These are phyloP conservation scores for Pocillopora grandis DNA, from an alignment of 92 coral and sea anemone genomes.

Conservation along the genomic window DNA sequence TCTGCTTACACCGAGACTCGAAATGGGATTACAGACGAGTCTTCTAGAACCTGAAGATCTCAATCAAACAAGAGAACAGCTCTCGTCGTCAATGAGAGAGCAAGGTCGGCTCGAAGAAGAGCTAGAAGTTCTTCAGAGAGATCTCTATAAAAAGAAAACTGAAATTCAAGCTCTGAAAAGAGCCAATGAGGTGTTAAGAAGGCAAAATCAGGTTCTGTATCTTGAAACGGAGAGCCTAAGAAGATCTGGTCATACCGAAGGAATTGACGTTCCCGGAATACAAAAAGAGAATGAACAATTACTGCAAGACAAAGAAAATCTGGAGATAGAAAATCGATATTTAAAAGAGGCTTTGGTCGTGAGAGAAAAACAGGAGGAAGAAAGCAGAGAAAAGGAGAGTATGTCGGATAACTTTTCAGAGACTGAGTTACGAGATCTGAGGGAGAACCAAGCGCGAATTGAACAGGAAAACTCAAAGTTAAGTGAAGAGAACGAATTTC, in stretches of 20 bases:
- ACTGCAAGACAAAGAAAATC: constrained; percentile 69
- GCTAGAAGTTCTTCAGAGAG: constrained; percentile 69
- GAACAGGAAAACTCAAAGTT: constrained; percentile 67
- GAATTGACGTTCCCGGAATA: constrained; percentile 34
- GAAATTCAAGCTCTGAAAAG: constrained; percentile 84
- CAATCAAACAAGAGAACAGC: constrained; percentile 64
- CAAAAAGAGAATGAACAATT: constrained; percentile 53
- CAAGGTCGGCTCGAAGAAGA: constrained; percentile 69
- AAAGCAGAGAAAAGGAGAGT: constrained; percentile 54
- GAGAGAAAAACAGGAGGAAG: constrained; percentile 59
- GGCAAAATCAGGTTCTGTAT: constrained; percentile 93
- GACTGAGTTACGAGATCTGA: constrained; percentile 56
- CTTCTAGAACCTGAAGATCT: constrained; percentile 71
- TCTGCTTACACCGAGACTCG: constrained; percentile 76
- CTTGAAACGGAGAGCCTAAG: constrained; percentile 86
- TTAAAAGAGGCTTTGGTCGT: constrained; percentile 56
- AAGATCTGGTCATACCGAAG: constrained; percentile 51
- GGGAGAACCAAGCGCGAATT: constrained; percentile 36
- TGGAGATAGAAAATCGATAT: constrained; percentile 61
- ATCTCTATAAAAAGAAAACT: constrained; percentile 58
- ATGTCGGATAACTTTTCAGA: constrained; percentile 42
- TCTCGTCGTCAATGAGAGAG: constrained; percentile 68
- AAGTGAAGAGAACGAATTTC: constrained; percentile 71
- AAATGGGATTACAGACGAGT: constrained; percentile 81
- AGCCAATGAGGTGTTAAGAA: constrained; percentile 87